Conservation (phyloP, 2,888 invertebrate genomes). For the Agonum fuliginosum region DNA sequence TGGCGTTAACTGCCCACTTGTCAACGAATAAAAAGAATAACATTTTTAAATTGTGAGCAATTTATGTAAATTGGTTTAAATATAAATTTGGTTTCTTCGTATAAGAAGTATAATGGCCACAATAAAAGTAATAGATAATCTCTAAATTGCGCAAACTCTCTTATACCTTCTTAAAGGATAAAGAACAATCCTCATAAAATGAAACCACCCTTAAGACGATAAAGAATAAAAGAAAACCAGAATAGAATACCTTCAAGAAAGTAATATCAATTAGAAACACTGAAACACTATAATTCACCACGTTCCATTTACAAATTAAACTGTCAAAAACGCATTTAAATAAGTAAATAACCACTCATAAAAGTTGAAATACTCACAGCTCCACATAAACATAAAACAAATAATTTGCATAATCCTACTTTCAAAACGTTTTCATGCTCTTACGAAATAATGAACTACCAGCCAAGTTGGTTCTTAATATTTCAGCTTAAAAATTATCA, state of each 20-base stretch:
- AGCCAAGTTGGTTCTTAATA: background rate
- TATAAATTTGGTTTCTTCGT: background rate
- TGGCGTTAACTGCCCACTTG: no score
- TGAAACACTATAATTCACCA: background rate
- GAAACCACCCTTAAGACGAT: slow-evolving; percentile 22
- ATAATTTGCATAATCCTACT: slow-evolving; percentile 20
- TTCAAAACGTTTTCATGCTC: background rate
- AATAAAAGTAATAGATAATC: slow-evolving; percentile 5
- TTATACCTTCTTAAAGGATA: background rate
- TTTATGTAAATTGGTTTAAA: background rate
- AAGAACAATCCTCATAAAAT: slow-evolving; percentile 28
- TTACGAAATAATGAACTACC: background rate
- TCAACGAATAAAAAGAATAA: no score
- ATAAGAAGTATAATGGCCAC: background rate
- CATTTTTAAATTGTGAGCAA: no score
- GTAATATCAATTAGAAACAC: slow-evolving; percentile 18
- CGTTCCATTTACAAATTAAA: slow-evolving; percentile 24
- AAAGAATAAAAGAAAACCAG: no score
- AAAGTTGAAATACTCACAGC: no score
- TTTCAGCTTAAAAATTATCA: slow-evolving; percentile 18
- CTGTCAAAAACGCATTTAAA: slow-evolving; percentile 9
- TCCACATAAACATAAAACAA: background rate
- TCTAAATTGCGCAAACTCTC: background rate
- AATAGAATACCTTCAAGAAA: no score
- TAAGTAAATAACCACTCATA: slow-evolving; percentile 5